Conservation (phyloP, 2,888 invertebrate species). For the Oligia fasciuncula region DNA sequence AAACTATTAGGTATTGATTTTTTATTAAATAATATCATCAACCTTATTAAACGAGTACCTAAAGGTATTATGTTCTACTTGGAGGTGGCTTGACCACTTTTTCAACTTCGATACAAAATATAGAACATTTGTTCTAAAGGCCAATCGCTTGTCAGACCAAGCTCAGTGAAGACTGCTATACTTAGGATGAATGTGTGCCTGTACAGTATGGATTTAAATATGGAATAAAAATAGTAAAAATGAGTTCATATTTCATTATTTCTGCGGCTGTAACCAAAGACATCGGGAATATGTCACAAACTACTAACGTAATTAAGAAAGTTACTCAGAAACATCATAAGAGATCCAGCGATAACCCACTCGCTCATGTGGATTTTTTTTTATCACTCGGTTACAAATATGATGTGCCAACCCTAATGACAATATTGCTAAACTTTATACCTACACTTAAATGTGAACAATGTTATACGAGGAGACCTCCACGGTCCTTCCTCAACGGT, state of each 20-base stretch:
- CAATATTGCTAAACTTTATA: neutral
- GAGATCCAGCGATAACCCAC: neutral
- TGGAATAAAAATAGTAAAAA: neutral
- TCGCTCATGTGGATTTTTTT: neutral
- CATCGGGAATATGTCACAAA: neutral
- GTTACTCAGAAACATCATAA: neutral
- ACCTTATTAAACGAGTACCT: neutral
- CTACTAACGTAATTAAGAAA: neutral
- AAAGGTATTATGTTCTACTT: neutral
- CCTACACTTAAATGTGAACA: neutral
- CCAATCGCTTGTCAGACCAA: too few relatives aligned
- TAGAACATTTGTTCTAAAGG: neutral
- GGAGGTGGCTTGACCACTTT: neutral
- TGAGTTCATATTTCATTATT: neutral
- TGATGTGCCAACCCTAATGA: too few relatives aligned
- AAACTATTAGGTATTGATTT: neutral
- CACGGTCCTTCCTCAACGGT: too few relatives aligned
- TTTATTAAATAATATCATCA: neutral
- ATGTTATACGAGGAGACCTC: neutral
- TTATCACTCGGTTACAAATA: neutral
- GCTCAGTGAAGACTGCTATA: too few relatives aligned
- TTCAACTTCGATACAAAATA: neutral
- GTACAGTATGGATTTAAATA: neutral
- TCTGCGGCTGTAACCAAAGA: neutral
- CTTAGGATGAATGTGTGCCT: too few relatives aligned